Percentiles rank a stretch among this genome's conserved stretches.
Evolutionary conservation across 2,113 vertebrate genomes (phyloP).

Genomic region (Eretmochelys imbricata): DNA sequence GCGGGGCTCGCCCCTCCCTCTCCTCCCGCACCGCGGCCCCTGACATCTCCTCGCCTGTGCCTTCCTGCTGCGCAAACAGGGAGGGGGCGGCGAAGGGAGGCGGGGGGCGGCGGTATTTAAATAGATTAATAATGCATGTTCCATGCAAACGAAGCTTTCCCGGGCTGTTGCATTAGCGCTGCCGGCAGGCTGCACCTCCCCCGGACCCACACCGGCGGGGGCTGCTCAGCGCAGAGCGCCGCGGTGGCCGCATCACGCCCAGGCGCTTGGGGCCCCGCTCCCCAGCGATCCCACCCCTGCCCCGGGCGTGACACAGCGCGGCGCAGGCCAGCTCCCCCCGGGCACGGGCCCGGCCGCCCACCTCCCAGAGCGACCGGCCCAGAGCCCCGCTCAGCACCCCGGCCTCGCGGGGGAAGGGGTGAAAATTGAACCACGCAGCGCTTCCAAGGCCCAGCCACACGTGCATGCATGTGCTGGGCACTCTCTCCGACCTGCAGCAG

Average conservation of each 20-base stretch:
- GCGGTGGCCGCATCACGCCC: not conserved
- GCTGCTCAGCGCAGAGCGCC: conserved; percentile 1
- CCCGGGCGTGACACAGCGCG: not conserved
- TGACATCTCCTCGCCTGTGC: conserved; percentile 47
- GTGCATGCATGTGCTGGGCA: not conserved
- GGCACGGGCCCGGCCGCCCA: not conserved
- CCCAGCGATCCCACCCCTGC: not conserved
- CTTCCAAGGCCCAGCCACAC: not conserved
- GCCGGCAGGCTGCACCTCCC: conserved; percentile 45
- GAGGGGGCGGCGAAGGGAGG: conserved; percentile 3
- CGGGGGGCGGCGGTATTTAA: conserved; percentile 58
- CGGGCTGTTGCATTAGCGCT: conserved; percentile 60
- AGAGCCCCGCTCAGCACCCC: not conserved
- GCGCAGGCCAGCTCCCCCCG: conserved; percentile 43
- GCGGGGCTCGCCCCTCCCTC: not conserved
- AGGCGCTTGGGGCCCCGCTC: not conserved
- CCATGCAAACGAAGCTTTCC: conserved; percentile 61
- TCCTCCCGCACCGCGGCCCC: conserved; percentile 3
- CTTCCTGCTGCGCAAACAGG: conserved; percentile 21
- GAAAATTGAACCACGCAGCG: not conserved
- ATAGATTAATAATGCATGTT: conserved; percentile 68
- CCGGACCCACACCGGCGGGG: not conserved
- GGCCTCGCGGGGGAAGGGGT: not conserved
- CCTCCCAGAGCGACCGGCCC: not conserved
- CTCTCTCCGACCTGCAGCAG: not conserved